These are phyloP conservation scores for Varanus salvator DNA, from an alignment of 2,113 vertebrate genomes.

Conservation along the genomic window DNA sequence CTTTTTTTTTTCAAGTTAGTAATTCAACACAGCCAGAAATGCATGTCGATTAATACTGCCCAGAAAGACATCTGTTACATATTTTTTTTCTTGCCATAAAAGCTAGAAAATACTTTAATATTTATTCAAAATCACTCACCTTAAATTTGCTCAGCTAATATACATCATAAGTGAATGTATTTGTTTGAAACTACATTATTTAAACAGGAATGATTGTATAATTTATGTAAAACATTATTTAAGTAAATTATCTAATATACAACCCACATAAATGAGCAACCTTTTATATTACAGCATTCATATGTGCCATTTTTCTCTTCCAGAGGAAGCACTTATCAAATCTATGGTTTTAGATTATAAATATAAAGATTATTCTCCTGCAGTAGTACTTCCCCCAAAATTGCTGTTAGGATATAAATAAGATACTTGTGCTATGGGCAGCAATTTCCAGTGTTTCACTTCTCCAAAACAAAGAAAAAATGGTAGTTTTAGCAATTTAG, in stretches of 20 bases:
- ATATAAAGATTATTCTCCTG: background rate
- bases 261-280: background rate
- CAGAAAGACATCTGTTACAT: background rate
- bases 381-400: background rate
- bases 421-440: constrained; percentile 9
- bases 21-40: background rate
- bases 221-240: constrained; percentile 11
- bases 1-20: no score
- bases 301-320: background rate
- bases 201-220: background rate
- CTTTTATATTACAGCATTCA: background rate
- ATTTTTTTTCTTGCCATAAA: background rate
- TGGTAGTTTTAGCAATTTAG: background rate
- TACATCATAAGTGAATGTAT: background rate
- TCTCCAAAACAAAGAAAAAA: background rate
- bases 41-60: background rate
- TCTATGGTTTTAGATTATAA: background rate
- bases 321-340: background rate
- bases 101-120: background rate
- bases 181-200: background rate
- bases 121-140: background rate
- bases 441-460: background rate
- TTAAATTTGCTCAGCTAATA: background rate
- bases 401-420: background rate
- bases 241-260: background rate